Evolutionary conservation across 1,140 invertebrate genomes (phyloP), one percentile per base, ranked within the genome.

Genomic region (Mercenaria mercenaria): DNA sequence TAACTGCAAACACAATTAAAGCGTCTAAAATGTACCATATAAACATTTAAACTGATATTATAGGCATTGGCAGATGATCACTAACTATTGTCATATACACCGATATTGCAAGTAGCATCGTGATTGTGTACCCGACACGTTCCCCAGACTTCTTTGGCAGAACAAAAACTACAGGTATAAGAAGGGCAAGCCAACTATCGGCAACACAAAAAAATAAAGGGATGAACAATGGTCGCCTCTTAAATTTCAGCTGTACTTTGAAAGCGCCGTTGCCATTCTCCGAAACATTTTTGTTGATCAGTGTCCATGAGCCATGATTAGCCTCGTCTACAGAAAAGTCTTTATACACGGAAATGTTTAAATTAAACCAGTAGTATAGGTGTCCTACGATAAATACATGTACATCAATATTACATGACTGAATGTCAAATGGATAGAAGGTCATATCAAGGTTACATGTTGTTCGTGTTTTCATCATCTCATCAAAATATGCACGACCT

Each of bases 371-470:
- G 41, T 10, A 43, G 3, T 76, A 20, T 23, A 18, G 4, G 32
- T 56, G 4, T 6, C 52, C 47, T 6, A 29, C 29, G 15, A 59
- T 50, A 18, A 41, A 52, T n/a, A n/a, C n/a, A n/a, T n/a, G n/a
- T 26, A 74, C 13, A 1, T 37, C 11, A 23, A 79, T 43, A 18
- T 23, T n/a, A 56, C 50, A 67, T n/a, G 3, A 50, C 34, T 82
- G 80, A 41, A 26, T 20, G 50, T 79, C 74, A 79, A 77, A 64
- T 80, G 88, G 76, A 13, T 84, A 92, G 10, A 74, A 93, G 47
- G 89, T 92, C 34, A 84, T 91, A 23, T 91, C 91, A 79, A 81
- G 92, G 86, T 91, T 85, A 0, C 93, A 93, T 1, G 89, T 90
- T 18, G 89, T 93, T 10, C 32, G 10, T 4, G 32, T 67, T 34